Evolutionary conservation across 2,888 invertebrate species (phyloP).

Genomic region (Pyrochroa serraticornis): DNA sequence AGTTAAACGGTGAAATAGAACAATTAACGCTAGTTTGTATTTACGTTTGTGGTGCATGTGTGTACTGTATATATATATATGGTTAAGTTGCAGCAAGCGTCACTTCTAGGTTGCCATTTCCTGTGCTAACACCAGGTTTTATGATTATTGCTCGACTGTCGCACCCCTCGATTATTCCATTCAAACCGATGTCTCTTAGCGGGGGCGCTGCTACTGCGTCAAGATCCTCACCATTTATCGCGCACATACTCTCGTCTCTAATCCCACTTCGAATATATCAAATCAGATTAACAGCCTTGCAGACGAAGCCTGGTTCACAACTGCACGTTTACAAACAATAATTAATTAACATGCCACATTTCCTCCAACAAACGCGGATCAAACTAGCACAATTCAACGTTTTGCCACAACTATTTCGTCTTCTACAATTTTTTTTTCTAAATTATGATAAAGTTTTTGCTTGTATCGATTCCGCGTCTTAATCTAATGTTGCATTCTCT

Average conservation of each 20-base stretch:
- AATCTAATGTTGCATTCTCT: no score
- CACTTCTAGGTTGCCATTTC: slow-evolving; percentile 12
- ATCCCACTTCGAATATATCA: slow-evolving; percentile 17
- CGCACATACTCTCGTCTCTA: slow-evolving; percentile 9
- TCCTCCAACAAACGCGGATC: no score
- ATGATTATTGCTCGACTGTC: slow-evolving; percentile 23
- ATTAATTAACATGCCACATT: no score
- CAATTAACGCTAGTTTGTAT: slow-evolving; percentile 47
- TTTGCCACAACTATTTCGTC: no score
- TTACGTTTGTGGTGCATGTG: slow-evolving; percentile 35
- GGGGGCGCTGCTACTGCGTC: no score
- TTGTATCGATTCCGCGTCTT: no score
- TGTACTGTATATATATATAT: slow-evolving; percentile 14
- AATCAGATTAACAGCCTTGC: slow-evolving; percentile 10
- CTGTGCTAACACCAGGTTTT: slow-evolving; percentile 22
- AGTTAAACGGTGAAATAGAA: slow-evolving; percentile 44
- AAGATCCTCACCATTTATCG: slow-evolving; percentile 14
- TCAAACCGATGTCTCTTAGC: slow-evolving; percentile 8
- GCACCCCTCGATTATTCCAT: slow-evolving; percentile 1
- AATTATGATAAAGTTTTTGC: no score
- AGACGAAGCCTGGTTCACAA: no score
- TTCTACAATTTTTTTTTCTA: no score
- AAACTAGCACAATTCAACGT: no score
- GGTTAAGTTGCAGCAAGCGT: slow-evolving; percentile 21
- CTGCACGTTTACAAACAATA: no score